Percentiles rank a stretch among this genome's conserved stretches.
Evolutionary conservation across 2,888 invertebrate genomes (phyloP).

Genomic region (Leucozona laternaria): DNA sequence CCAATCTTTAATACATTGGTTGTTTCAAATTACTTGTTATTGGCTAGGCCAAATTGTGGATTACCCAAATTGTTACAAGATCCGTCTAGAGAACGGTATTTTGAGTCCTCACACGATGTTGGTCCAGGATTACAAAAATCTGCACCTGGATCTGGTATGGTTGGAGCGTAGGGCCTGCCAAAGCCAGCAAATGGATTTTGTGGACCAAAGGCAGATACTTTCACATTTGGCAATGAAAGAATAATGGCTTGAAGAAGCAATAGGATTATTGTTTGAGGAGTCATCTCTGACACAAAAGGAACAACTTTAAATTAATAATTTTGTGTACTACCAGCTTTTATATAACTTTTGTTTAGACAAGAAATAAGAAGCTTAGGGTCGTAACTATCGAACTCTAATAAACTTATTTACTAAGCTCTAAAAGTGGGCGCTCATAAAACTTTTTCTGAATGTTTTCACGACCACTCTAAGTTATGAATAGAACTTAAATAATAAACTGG

Average conservation of each 20-base stretch:
- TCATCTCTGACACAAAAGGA: background rate
- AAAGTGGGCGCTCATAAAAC: no score
- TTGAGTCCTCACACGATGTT: slow-evolving; percentile 79
- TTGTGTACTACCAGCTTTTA: background rate
- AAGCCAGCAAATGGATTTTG: slow-evolving; percentile 77
- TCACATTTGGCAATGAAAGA: background rate
- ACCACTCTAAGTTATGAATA: no score
- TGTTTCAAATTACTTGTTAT: slow-evolving; percentile 85
- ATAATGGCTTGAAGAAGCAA: slow-evolving; percentile 28
- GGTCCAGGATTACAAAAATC: slow-evolving; percentile 80
- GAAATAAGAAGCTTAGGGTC: no score
- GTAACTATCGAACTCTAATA: no score
- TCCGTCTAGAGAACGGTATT: slow-evolving; percentile 93
- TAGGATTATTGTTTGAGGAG: background rate
- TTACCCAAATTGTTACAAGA: slow-evolving; percentile 95
- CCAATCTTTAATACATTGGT: background rate
- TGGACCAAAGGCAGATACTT: slow-evolving; percentile 74
- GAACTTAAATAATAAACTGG: no score
- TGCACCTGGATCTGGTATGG: slow-evolving; percentile 78
- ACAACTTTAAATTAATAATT: background rate
- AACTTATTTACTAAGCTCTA: no score
- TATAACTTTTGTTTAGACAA: background rate
- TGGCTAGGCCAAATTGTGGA: slow-evolving; percentile 92
- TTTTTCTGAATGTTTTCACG: no score
- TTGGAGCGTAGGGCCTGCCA: slow-evolving; percentile 76